A percentile compares a stretch with the other conserved stretches of the same genome.
Conservation (phyloP, 1,140 invertebrate species). For the Gonioctena quinquepunctata region DNA sequence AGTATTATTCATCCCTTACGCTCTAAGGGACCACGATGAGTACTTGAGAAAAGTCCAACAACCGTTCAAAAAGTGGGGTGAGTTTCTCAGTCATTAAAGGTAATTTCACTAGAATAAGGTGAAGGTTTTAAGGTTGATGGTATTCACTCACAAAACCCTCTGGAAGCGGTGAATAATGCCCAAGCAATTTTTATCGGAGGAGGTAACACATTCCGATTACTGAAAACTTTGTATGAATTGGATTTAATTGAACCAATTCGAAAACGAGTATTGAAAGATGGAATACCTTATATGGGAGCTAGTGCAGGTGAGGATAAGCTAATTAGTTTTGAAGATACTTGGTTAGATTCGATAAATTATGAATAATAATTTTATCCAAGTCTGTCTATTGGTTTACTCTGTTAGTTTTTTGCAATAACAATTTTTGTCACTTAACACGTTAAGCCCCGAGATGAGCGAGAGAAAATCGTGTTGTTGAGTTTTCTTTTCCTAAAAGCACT, state of each 20-base stretch:
- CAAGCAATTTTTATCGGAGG: constrained; percentile 80
- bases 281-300: constrained; percentile 76
- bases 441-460: no score
- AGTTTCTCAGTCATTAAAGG: neutral
- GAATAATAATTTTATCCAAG: no score
- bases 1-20: constrained; percentile 80
- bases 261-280: constrained; percentile 65
- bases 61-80: constrained; percentile 67
- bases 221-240: constrained; percentile 73
- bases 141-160: constrained; percentile 65
- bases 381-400: no score
- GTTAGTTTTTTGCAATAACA: no score
- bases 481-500: no score
- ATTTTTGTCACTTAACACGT: no score
- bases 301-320: constrained; percentile 66
- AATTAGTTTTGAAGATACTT: no score
- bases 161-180: constrained; percentile 63
- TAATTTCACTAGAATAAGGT: constrained; percentile 4
- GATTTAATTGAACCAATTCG: constrained; percentile 68
- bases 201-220: constrained; percentile 78
- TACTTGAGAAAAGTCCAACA: constrained; percentile 68
- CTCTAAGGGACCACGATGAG: constrained; percentile 66
- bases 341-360: no score
- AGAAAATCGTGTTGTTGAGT: no score
- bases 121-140: constrained; percentile 64